Evolutionary conservation across 2,888 invertebrate genomes (phyloP), one percentile per base, ranked within the genome.

Genomic region (Campopleginae sp.): DNA sequence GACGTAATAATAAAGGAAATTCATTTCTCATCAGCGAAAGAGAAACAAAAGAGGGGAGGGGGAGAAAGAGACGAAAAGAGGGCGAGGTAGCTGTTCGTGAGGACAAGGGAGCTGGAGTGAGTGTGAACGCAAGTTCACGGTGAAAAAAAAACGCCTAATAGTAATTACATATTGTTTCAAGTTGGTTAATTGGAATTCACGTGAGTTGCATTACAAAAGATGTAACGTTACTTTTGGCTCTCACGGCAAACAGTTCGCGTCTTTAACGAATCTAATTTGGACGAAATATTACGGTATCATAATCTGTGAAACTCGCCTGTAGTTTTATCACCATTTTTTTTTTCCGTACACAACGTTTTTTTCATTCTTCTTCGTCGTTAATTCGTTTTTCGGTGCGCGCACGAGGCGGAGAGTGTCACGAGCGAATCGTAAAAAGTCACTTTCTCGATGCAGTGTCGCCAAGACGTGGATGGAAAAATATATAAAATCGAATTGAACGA

Each of bases 91-190:
- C 2, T 23, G 0, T 65, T 12, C 33, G 54, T 68, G 33, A 71
- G 33, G 14, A 48, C 12, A 23, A 31, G 63, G 51, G 66, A 58
- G 51, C 48, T 12, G 27, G 17, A 38, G 61, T 78, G 77, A 68
- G 77, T 68, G 23, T 66, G 74, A 58, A 71, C 70, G 33, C 61
- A 79, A 85, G 85, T 74, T 85, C 84, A 82, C 75, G 71, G 78
- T 46, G 77, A 81, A 78, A 85, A 71, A 71, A 75, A 61, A 44
- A 27, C 65, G 33, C 48, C 75, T 63, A 48, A 78, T 78, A 48
- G 77, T 85, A 78, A 54, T 80, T 85, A 78, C 68, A 58, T 78
- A 81, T 85, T 85, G 81, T 85, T 85, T 27, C 38, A 54, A 68
- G 77, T 75, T 81, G 33, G 78, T 78, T 85, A 81, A 85, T 85